Percentiles rank a stretch among this genome's conserved stretches.
These are phyloP conservation scores for Platypus cylindrus DNA, from an alignment of 2,888 invertebrate species.

Conservation along the genomic window DNA sequence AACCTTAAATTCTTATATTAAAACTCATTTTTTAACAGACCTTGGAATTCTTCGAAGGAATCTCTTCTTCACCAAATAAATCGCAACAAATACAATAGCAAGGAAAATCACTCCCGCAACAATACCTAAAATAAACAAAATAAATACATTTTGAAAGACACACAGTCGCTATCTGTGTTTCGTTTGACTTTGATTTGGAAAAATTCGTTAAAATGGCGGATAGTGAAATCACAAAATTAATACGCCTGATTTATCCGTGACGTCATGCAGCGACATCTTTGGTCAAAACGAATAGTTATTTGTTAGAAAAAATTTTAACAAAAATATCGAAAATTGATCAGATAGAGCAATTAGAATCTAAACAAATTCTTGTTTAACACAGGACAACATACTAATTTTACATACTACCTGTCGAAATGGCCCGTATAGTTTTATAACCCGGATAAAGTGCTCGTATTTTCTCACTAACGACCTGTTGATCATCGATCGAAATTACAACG, in stretches of 20 bases:
- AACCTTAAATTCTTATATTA: no score
- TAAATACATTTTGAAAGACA: neutral
- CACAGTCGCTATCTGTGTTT: no score
- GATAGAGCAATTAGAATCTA: neutral
- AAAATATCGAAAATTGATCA: no score
- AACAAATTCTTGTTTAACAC: neutral
- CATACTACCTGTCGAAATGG: conserved; percentile 57
- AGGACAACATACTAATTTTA: conserved; percentile 52
- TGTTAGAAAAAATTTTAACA: no score
- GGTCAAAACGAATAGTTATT: no score
- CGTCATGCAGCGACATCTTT: no score
- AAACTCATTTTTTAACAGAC: no score
- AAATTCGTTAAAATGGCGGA: no score
- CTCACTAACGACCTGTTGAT: conserved; percentile 49
- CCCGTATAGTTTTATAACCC: conserved; percentile 55
- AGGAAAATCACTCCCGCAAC: conserved; percentile 57
- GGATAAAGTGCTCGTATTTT: conserved; percentile 54
- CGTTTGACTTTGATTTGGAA: no score
- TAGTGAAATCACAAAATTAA: no score
- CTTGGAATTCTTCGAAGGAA: no score
- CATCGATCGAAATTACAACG: conserved; percentile 47
- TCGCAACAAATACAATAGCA: conserved; percentile 48
- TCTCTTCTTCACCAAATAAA: conserved; percentile 40
- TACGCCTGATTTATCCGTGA: no score
- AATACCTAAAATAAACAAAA: conserved; percentile 31